Conservation (phyloP, 2,888 invertebrate genomes). For the Aethes cnicana region DNA sequence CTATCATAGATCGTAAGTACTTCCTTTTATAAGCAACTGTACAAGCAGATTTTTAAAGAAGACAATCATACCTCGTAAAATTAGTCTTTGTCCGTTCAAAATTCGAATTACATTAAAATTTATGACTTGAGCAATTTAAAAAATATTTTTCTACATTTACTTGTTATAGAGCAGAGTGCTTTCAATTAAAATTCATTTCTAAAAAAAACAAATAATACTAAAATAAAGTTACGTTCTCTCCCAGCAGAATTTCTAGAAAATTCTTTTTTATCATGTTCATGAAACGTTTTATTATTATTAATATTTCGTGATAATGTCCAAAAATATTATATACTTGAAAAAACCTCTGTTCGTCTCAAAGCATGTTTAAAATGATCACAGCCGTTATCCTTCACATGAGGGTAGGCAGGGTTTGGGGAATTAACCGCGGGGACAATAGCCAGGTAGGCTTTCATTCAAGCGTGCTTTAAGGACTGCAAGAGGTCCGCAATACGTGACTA, state of each 20-base stretch:
- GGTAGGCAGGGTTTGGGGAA: constrained; percentile 17
- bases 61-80: no score
- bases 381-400: constrained; percentile 46
- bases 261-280: background rate
- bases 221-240: background rate
- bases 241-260: background rate
- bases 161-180: no score
- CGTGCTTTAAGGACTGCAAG: constrained; percentile 5
- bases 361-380: constrained; percentile 49
- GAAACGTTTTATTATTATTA: constrained; percentile 6
- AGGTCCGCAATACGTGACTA: background rate
- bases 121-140: no score
- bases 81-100: no score
- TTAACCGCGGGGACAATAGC: constrained; percentile 23
- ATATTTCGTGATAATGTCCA: constrained; percentile 6
- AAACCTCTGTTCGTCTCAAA: constrained; percentile 46
- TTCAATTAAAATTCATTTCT: no score
- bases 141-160: no score
- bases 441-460: constrained; percentile 26
- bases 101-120: no score
- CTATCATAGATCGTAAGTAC: no score
- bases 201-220: no score
- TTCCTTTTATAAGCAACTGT: no score
- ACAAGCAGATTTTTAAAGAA: no score
- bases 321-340: constrained; percentile 27